Conservation (phyloP, 2,888 invertebrate species). For the Mythimna ferrago region DNA sequence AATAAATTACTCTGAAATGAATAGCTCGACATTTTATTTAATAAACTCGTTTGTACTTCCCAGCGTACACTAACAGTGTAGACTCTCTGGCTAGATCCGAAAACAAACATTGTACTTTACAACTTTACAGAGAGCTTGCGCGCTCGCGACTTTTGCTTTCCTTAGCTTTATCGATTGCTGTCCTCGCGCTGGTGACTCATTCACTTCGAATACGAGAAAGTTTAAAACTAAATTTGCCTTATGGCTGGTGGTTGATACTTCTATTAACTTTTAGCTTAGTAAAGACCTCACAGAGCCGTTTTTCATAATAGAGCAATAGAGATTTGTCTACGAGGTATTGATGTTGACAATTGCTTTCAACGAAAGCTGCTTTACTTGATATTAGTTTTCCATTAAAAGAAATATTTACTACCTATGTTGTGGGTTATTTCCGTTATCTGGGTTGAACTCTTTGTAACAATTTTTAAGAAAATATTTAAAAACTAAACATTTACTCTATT, state of each 20-base stretch:
- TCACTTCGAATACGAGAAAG: constrained; percentile 27
- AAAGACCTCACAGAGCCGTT: constrained; percentile 4
- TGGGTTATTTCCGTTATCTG: neutral
- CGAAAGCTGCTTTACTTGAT: neutral
- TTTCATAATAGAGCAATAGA: neutral
- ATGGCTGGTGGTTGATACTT: constrained; percentile 14
- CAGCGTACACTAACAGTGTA: constrained; percentile 9
- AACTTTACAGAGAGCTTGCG: constrained; percentile 56
- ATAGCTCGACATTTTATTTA: constrained; percentile 19
- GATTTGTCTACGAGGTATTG: neutral
- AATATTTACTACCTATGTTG: neutral
- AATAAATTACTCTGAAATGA: constrained; percentile 5
- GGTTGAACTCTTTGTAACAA: neutral
- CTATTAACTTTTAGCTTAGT: neutral
- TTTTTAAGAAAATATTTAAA: neutral
- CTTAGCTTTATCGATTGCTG: constrained; percentile 46
- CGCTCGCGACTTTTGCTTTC: constrained; percentile 51
- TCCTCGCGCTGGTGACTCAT: constrained; percentile 37
- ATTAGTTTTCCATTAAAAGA: neutral
- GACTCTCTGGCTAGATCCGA: constrained; percentile 19
- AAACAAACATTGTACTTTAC: constrained; percentile 48
- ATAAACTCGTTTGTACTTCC: constrained; percentile 21
- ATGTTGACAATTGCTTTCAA: neutral
- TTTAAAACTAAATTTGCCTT: constrained; percentile 20
- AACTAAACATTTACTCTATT: neutral